Base-by-base conservation (phyloP, 2,888 invertebrate species). In the Fabriciana adippe region DNA sequence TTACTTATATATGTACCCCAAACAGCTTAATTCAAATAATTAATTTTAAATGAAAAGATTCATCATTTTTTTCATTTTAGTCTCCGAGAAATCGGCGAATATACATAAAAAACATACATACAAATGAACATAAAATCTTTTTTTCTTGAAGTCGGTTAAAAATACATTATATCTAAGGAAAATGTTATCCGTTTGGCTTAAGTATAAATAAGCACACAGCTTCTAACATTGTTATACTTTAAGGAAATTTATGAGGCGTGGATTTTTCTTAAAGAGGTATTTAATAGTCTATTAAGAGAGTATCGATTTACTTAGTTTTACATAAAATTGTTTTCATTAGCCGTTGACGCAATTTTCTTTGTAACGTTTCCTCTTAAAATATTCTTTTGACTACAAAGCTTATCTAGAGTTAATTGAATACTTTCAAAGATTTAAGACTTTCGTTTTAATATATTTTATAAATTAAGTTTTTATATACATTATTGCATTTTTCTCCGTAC, bases 301-400 rank as follows among this genome's bases (percentile, higher is more conserved):
- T 73, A 74, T 74, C 72, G 77, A 75, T 77, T 75, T 73, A 74
- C 73, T 75, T 75, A 79, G 75, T 77, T 86, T 87, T 83, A 79
- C 86, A 86, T 86, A 79, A 80, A 84, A 87, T 87, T 85, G 85
- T 84, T 86, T 87, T 71, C 73, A 81, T 85, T 84, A 83, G 76
- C 76, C 77, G 73, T 72, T 73, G 79, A 71, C 71, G 75, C 70
- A 67, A 74, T 73, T 73, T 74, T 72, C 72, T 70, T 68, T 68
- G 72, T 70, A 68, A 72, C 69, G 55, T 68, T 62, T 61, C 60
- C 69, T 71, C 69, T 74, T 72, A 71, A 72, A 76, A 75, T 77
- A 77, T 78, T 78, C 77, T 74, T 78, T 77, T 76, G 77, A 74
- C 68, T 72, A 74, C 70, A 70, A 68, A 64, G 72, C 68, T 65